Conservation (phyloP, 2,113 vertebrate species). For the Pelobates fuscus region DNA sequence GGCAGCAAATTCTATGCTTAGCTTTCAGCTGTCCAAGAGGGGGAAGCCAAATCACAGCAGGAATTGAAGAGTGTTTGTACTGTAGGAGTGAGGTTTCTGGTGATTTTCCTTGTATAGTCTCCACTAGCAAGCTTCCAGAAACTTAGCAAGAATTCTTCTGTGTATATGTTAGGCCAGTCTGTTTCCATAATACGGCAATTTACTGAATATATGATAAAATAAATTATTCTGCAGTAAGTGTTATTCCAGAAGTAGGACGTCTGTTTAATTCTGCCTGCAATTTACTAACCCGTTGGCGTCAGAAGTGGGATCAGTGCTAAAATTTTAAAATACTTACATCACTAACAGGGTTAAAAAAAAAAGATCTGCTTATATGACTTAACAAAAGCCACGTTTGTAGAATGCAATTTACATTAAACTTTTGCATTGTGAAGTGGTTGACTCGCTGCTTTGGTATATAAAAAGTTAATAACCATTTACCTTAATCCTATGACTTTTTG, state of each 20-base stretch:
- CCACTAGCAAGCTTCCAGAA: constrained; percentile 80
- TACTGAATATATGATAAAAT: constrained; percentile 64
- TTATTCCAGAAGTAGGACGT: constrained; percentile 50
- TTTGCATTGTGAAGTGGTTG: background rate
- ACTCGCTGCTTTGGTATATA: background rate
- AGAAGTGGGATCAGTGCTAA: no score
- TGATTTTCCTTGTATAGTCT: constrained; percentile 72
- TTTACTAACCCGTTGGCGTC: background rate
- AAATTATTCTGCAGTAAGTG: constrained; percentile 65
- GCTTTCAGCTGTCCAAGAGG: constrained; percentile 93
- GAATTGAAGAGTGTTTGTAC: constrained; percentile 82
- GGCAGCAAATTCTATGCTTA: constrained; percentile 79
- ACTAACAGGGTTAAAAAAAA: no score
- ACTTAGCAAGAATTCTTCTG: constrained; percentile 76
- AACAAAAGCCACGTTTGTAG: background rate
- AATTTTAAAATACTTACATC: no score
- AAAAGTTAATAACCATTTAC: background rate
- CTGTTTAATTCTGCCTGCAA: background rate
- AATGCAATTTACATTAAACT: background rate
- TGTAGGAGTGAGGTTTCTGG: constrained; percentile 68
- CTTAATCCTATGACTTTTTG: constrained; percentile 13
- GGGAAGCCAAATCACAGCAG: constrained; percentile 96
- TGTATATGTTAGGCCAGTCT: constrained; percentile 85
- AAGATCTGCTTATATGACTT: background rate
- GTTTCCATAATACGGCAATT: constrained; percentile 70